Base-by-base conservation (phyloP, 2,797 vertebrate genomes). In the Masticophis lateralis region DNA sequence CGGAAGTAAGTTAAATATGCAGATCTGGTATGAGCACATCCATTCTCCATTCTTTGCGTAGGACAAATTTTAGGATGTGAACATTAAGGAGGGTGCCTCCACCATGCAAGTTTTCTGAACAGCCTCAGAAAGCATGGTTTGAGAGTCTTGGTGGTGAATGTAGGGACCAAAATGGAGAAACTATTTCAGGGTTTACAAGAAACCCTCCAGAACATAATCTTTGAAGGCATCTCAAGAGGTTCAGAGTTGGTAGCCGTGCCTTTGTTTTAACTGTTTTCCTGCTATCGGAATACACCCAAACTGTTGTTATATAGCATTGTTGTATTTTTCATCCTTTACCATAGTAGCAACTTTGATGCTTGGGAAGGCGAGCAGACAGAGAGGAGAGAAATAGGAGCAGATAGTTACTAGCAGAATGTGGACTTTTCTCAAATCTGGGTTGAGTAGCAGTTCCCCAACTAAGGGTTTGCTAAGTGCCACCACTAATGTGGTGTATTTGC, bases 41-140 rank as follows among this genome's bases (percentile, higher is more conserved):
- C 94, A 94, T 96, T 95, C 87, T 93, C 95, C 94, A 90, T 96
- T 95, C 93, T 92, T 94, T 94, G 94, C 92, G 86, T 10, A 0
- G 79, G 94, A 90, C 51, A 28, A 55, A 28, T 92, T 94, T 92
- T 95, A 66, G 22, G 14, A 94, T 91, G 51, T 89, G 88, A 27
- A 56, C 27, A 55, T 32, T 79, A 53, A n/a, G 27, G n/a, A 32
- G 16, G 37, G 3, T 25, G 9, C 18, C 5, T 61, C 9, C 57
- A n/a, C 22, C 5, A 20, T 2, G 56, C 11, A 1, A 9, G 25
- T 13, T 2, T 92, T 20, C 86, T n/a, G 53, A 10, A 59, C 9
- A 61, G 12, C 6, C 27, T 55, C 43, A 13, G 27, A 86, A 63
- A 37, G 28, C 47, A 51, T 11, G 32, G 22, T 1, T 18, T n/a